Evolutionary conservation across 2,113 vertebrate genomes (phyloP).

Genomic region (Rhea americana): DNA sequence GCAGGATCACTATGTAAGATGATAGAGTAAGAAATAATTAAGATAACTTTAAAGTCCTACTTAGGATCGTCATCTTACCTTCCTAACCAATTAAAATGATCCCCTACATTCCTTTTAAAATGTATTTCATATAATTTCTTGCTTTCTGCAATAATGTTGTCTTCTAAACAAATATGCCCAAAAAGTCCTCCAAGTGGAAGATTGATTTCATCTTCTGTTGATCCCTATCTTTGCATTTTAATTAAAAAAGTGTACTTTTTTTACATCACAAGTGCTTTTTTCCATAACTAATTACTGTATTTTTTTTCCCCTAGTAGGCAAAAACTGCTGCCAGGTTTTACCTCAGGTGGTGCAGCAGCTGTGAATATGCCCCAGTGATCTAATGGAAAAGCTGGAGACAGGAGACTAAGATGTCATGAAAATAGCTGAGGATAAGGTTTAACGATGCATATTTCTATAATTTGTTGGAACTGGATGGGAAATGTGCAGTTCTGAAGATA

Average conservation of each 20-base stretch:
- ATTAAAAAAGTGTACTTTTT: not conserved
- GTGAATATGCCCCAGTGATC: not conserved
- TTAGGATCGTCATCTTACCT: not conserved
- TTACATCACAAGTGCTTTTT: not conserved
- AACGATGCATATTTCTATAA: not conserved
- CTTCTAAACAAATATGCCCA: not conserved
- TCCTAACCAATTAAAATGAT: not conserved
- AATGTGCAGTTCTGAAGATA: not conserved
- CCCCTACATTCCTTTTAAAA: not conserved
- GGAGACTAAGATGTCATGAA: not conserved
- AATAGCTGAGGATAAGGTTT: not conserved
- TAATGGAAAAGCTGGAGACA: not conserved
- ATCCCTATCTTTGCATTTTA: not conserved
- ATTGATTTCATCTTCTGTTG: not conserved
- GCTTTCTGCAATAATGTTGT: not conserved
- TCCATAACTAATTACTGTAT: not conserved
- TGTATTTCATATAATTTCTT: not conserved
- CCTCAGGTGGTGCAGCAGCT: not conserved
- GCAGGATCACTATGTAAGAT: not conserved
- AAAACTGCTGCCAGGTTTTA: not conserved
- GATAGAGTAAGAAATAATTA: not conserved
- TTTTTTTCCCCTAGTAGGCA: not conserved
- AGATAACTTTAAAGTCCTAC: not conserved
- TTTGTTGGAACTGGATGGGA: not conserved
- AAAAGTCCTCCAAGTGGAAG: not conserved